Conservation (phyloP, 2,888 invertebrate genomes). For the Neria commutata region DNA sequence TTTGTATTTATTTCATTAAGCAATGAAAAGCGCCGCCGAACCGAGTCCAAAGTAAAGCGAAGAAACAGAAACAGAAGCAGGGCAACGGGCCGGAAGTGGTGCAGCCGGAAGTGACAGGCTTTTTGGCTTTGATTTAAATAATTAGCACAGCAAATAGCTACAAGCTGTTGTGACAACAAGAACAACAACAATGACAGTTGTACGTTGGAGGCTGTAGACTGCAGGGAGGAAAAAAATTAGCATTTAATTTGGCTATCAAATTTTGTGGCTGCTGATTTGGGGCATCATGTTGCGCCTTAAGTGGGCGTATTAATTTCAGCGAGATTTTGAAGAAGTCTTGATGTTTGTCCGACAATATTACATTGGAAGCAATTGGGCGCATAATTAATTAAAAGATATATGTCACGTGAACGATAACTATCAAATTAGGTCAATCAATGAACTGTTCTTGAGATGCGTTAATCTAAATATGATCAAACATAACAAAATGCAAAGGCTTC, state of each 20-base stretch:
- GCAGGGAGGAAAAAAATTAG: neutral
- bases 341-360: too few species aligned
- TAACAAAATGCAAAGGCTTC: too few species aligned
- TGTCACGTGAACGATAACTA: too few species aligned
- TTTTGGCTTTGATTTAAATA: constrained; percentile 49
- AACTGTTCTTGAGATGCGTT: too few species aligned
- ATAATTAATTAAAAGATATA: too few species aligned
- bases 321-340: too few species aligned
- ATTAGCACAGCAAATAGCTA: constrained; percentile 56
- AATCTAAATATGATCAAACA: too few species aligned
- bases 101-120: constrained; percentile 3
- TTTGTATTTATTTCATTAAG: constrained; percentile 36
- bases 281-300: neutral
- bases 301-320: too few species aligned
- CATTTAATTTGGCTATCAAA: neutral
- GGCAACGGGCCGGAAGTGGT: neutral
- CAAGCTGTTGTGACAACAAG: constrained; percentile 47
- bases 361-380: too few species aligned
- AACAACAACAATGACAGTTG: neutral
- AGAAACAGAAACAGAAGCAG: neutral
- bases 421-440: too few species aligned
- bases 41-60: neutral
- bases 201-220: neutral
- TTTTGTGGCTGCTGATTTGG: neutral
- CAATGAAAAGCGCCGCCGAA: neutral